These are phyloP conservation scores for Thalpophila matura DNA, from an alignment of 2,888 invertebrate species.

Conservation along the genomic window DNA sequence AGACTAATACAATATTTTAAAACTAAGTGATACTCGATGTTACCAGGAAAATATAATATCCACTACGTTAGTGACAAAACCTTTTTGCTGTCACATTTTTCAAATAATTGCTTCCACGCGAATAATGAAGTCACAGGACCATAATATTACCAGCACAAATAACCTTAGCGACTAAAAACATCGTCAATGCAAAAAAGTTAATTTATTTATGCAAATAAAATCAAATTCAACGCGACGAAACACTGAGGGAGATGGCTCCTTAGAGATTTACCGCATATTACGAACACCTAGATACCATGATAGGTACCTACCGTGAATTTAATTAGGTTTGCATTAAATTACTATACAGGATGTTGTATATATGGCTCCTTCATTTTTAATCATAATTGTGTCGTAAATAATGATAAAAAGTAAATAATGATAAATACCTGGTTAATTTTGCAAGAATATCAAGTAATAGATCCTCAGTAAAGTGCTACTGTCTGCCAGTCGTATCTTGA, in stretches of 20 bases:
- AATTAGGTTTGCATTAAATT: constrained; percentile 53
- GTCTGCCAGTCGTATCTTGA: background rate
- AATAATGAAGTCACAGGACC: constrained; percentile 43
- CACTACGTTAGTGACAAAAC: background rate
- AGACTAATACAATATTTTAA: too few species aligned
- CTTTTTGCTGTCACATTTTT: constrained; percentile 1
- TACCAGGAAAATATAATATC: background rate
- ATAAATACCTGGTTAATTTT: too few species aligned
- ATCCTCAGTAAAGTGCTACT: background rate
- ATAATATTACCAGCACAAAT: constrained; percentile 51
- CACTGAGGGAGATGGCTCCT: constrained; percentile 59
- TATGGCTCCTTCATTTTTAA: constrained; percentile 17
- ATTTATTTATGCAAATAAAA: constrained; percentile 67
- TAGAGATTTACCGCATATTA: constrained; percentile 59
- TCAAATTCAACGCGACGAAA: constrained; percentile 59
- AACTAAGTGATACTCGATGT: too few species aligned
- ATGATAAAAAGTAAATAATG: too few species aligned
- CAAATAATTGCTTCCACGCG: constrained; percentile 22
- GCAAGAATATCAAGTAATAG: background rate
- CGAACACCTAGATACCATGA: constrained; percentile 52
- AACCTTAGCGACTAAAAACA: constrained; percentile 58
- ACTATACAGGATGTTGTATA: constrained; percentile 19
- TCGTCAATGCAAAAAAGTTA: constrained; percentile 61
- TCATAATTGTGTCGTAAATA: too few species aligned
- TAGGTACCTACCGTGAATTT: constrained; percentile 52